Conservation (phyloP, 37 sponge, comb jelly and placozoan genomes). For the Crambe crambe region DNA sequence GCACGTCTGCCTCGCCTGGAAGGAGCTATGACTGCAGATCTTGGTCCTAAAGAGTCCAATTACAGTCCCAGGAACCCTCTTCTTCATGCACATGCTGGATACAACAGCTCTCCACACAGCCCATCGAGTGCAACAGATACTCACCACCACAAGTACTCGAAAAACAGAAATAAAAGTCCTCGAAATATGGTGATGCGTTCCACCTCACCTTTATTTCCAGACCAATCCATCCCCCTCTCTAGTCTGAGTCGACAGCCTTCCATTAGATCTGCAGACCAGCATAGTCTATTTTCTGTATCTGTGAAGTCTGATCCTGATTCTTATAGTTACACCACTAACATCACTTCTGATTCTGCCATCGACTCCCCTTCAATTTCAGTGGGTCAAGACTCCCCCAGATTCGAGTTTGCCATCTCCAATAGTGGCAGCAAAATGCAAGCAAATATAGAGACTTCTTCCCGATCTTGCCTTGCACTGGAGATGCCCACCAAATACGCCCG, state of each 20-base stretch:
- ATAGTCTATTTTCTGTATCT: neutral
- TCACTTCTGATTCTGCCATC: constrained; percentile 1
- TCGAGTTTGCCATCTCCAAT: neutral
- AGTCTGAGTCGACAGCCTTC: constrained; percentile 16
- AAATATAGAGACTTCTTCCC: neutral
- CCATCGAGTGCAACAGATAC: neutral
- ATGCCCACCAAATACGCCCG: constrained; percentile 26
- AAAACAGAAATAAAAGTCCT: neutral
- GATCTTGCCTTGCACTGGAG: constrained; percentile 31
- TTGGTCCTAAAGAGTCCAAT: neutral
- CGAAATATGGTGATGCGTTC: neutral
- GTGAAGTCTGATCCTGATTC: constrained; percentile 6
- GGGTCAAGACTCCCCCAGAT: constrained; percentile 11
- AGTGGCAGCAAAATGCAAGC: neutral
- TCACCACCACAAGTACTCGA: neutral
- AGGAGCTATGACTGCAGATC: neutral
- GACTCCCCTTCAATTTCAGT: neutral
- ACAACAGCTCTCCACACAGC: neutral
- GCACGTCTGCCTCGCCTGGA: neutral
- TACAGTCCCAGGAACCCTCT: neutral
- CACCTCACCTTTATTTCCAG: constrained; percentile 34
- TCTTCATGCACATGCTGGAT: neutral
- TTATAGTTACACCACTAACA: neutral
- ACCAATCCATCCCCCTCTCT: constrained; percentile 36
- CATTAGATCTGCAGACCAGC: neutral